These are phyloP conservation scores for Coregonus suidteri DNA, from an alignment of 2,797 vertebrate species.

Conservation along the genomic window DNA sequence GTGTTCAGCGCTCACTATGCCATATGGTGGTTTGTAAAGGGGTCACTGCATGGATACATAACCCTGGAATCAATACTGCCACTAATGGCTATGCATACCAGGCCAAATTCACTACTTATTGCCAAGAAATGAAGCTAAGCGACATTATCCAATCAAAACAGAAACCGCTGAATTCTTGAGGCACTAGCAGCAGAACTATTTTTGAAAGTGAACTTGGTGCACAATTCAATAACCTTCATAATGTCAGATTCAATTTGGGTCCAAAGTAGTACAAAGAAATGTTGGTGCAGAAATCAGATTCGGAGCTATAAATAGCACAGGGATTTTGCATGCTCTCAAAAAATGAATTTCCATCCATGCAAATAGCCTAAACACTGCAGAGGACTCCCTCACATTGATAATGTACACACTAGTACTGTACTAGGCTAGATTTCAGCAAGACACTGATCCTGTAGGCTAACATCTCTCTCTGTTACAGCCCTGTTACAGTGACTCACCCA, in stretches of 20 bases:
- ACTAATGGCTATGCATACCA: constrained; percentile 40
- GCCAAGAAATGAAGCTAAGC: constrained; percentile 42
- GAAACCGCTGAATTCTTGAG: constrained; percentile 32
- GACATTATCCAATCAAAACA: constrained; percentile 45
- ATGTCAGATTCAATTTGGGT: constrained; percentile 58
- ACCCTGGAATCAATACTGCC: constrained; percentile 35
- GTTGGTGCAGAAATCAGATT: constrained; percentile 29
- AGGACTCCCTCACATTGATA: not conserved
- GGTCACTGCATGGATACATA: constrained; percentile 34
- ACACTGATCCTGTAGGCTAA: not conserved
- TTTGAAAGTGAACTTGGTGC: constrained; percentile 52
- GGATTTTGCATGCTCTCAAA: constrained; percentile 11
- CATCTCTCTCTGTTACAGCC: not conserved
- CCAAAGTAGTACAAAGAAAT: constrained; percentile 19
- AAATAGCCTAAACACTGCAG: constrained; percentile 16
- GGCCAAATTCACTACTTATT: constrained; percentile 35
- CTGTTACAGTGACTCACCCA: constrained; percentile 75
- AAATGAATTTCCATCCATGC: constrained; percentile 9
- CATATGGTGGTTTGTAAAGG: constrained; percentile 39
- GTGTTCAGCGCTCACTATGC: constrained; percentile 26
- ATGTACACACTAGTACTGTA: not conserved
- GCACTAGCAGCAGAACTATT: constrained; percentile 48
- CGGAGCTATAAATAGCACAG: constrained; percentile 16
- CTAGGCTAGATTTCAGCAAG: not conserved
- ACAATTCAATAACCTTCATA: constrained; percentile 57